Evolutionary conservation across 1,140 invertebrate species (phyloP).

Genomic region (Drosophila prosaltans): DNA sequence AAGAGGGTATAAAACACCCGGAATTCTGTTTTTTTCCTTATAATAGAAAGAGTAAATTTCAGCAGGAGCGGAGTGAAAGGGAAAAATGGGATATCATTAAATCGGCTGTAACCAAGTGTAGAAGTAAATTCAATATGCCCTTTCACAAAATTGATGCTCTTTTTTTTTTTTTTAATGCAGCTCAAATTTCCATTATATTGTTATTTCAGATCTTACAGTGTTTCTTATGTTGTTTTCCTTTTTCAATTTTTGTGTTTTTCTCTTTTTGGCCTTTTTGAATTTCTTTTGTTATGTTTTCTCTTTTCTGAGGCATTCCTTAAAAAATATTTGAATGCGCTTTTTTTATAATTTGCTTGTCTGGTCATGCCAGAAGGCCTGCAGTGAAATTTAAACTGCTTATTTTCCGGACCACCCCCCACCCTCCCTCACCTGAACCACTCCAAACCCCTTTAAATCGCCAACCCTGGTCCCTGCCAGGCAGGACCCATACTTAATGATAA

Average conservation of each 20-base stretch:
- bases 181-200: neutral
- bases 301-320: neutral
- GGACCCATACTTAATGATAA: slow-evolving; percentile 71
- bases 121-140: neutral
- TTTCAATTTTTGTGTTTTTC: neutral
- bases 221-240: slow-evolving; percentile 4
- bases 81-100: no score
- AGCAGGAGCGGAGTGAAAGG: neutral
- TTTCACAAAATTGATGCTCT: neutral
- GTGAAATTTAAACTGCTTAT: slow-evolving; percentile 1
- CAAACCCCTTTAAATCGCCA: slow-evolving; percentile 1
- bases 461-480: slow-evolving; percentile 28
- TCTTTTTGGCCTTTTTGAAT: neutral
- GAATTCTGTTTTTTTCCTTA: no score
- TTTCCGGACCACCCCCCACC: no score
- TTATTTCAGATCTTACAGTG: neutral
- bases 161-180: neutral
- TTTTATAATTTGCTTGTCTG: neutral
- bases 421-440: no score
- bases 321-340: neutral
- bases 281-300: slow-evolving; percentile 1
- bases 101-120: no score
- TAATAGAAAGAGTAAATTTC: neutral
- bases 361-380: neutral
- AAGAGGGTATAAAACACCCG: neutral